phyloP scores from a whole-genome alignment of 2,888 invertebrate species.

The Epirrhoe tristata region DNA sequence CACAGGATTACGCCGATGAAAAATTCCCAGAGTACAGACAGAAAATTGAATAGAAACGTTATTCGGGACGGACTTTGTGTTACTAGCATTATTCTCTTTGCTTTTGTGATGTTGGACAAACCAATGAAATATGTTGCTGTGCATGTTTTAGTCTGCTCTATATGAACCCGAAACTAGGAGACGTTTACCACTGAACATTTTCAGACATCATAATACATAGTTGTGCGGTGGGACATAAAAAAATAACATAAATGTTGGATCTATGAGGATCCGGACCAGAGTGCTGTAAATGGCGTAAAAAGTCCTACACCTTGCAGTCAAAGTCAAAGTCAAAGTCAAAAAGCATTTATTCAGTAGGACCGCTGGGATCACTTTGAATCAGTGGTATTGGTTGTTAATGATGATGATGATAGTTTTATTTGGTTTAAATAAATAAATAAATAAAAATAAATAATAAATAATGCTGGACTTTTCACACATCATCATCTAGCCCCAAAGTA shows the following conservation, averaged over 20 bases:
- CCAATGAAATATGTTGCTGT: conserved; percentile 27
- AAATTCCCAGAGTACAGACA: conserved; percentile 64
- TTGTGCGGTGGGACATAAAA: neutral
- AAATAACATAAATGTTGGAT: neutral
- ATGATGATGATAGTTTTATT: too few relatives aligned
- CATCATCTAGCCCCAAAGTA: too few relatives aligned
- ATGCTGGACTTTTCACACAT: too few relatives aligned
- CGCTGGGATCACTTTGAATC: too few relatives aligned
- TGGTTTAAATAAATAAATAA: too few relatives aligned
- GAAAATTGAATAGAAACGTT: conserved; percentile 72
- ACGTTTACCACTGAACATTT: neutral
- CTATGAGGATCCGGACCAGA: too few relatives aligned
- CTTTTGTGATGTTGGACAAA: conserved; percentile 41
- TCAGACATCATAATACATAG: neutral
- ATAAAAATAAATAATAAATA: too few relatives aligned
- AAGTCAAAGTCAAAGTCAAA: too few relatives aligned
- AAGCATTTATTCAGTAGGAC: too few relatives aligned
- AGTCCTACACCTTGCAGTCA: too few relatives aligned
- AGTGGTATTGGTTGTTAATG: too few relatives aligned
- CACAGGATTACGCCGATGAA: conserved; percentile 71
- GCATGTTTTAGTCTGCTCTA: conserved; percentile 10
- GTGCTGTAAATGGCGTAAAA: too few relatives aligned
- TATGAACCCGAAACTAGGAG: neutral
- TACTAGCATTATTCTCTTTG: conserved; percentile 52
- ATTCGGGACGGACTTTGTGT: conserved; percentile 59